phyloP scores from a whole-genome alignment of 2,888 invertebrate genomes.

The Pediacus dermestoides region DNA sequence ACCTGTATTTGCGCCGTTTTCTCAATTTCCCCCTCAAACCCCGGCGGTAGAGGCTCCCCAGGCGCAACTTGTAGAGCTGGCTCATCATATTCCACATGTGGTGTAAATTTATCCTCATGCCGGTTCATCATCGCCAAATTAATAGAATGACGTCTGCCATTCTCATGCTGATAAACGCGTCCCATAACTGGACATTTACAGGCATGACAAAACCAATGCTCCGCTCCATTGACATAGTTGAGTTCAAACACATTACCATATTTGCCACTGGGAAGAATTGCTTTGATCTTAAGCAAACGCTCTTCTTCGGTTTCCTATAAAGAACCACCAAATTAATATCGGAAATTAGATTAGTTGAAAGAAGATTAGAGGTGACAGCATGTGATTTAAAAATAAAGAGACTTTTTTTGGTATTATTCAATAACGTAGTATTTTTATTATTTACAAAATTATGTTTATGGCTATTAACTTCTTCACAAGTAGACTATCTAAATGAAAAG shows the following conservation, averaged over 20 bases:
- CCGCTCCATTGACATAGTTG: conserved; percentile 39
- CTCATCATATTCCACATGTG: conserved; percentile 12
- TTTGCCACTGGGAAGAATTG: conserved; percentile 40
- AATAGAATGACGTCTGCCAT: conserved; percentile 42
- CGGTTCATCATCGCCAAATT: conserved; percentile 29
- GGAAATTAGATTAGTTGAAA: too few species aligned
- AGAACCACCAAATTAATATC: conserved; percentile 5
- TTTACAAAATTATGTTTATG: too few species aligned
- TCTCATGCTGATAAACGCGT: conserved; percentile 46
- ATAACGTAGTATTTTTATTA: too few species aligned
- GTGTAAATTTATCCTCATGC: conserved; percentile 9
- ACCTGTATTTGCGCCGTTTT: conserved; percentile 45
- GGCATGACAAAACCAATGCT: conserved; percentile 46
- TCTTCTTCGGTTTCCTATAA: conserved; percentile 44
- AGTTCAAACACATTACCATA: conserved; percentile 45
- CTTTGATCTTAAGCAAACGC: conserved; percentile 41
- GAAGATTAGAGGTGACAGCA: too few species aligned
- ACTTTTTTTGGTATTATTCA: too few species aligned
- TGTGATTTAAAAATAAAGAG: too few species aligned
- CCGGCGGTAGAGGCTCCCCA: conserved; percentile 69
- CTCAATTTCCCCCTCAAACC: conserved; percentile 62
- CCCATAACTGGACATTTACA: conserved; percentile 49
- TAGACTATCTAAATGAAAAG: too few species aligned
- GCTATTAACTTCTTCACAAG: too few species aligned
- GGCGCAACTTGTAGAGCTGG: conserved; percentile 50